A percentile compares a stretch with the other conserved stretches of the same genome.
phyloP scores from a whole-genome alignment of 2,113 vertebrate species.

The Pachypanchax playfairii region DNA sequence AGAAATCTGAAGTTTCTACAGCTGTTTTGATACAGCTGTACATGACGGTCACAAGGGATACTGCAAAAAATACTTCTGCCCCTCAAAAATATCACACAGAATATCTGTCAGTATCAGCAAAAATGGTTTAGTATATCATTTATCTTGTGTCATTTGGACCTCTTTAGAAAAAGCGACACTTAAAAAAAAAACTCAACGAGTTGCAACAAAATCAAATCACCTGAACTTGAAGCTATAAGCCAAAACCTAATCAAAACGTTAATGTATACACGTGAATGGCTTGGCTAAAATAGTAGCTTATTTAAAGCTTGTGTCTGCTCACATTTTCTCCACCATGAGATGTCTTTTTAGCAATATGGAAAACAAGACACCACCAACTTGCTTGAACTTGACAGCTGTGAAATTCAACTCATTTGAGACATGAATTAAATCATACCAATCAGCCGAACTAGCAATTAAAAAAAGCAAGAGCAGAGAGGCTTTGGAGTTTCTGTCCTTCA shows the following conservation, averaged over 20 bases:
- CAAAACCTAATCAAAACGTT: constrained; percentile 7
- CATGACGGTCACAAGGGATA: not conserved
- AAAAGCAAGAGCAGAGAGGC: constrained; percentile 1
- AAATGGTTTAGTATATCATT: no score
- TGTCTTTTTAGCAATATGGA: not conserved
- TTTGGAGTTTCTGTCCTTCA: not conserved
- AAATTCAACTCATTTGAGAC: constrained; percentile 3
- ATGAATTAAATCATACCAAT: not conserved
- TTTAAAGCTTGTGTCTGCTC: constrained; percentile 2
- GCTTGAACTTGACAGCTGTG: not conserved
- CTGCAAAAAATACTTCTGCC: no score
- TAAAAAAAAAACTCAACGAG: no score
- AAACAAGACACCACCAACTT: not conserved
- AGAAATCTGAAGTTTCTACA: not conserved
- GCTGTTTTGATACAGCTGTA: not conserved
- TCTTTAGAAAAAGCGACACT: no score
- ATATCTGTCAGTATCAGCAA: no score
- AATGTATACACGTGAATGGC: not conserved
- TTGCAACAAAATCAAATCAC: no score
- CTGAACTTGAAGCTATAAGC: no score
- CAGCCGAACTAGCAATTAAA: not conserved
- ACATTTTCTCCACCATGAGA: not conserved
- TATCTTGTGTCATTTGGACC: no score
- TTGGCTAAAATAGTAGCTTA: not conserved
- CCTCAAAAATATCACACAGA: no score